Evolutionary conservation across 2,888 invertebrate genomes (phyloP), one percentile per base, ranked within the genome.

Genomic region (Drosophila peninsularis): DNA sequence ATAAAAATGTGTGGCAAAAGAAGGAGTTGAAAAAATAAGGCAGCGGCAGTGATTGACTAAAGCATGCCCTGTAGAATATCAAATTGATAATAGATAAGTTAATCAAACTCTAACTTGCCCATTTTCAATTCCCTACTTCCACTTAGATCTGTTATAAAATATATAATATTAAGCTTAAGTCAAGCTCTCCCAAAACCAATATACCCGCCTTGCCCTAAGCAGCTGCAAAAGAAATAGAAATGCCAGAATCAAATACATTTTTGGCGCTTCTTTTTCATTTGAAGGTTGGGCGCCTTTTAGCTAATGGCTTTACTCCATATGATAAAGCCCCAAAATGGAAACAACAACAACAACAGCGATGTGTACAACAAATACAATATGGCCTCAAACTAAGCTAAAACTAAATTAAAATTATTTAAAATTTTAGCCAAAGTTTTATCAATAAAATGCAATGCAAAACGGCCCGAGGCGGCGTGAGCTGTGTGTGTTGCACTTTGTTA

Each of bases 331-430:
- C 30, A 7, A 30, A 30, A 30, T 30, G 30, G 2, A 19, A 47
- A 50, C 36, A 42, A 34, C 27, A 64, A 60, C 53, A 57, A 47
- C 54, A 65, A 68, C 41, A 49, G 24, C 32, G 56, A 45, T 30
- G 49, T 24, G 9, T 60, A 60, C 11, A 45, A 30, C 47, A 32
- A 47, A 32, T 47, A 32, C 49, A 60, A 52, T 54, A 42, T 69
- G 68, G 61, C 52, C 52, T 47, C 50, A 78, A 47, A 72, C 74
- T 71, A 82, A 75, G 74, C 75, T 75, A 79, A 74, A 86, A 86
- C 86, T 80, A 86, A 88, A 86, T 86, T 88, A 86, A 86, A 86
- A 86, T 88, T 88, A 86, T 86, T 86, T 88, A 71, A 88, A 88
- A 88, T 81, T 86, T 79, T 78, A 68, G 82, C 74, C 57, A 74